Base-by-base conservation (phyloP, 2,888 invertebrate genomes). In the Drosophila kambysellisi region DNA sequence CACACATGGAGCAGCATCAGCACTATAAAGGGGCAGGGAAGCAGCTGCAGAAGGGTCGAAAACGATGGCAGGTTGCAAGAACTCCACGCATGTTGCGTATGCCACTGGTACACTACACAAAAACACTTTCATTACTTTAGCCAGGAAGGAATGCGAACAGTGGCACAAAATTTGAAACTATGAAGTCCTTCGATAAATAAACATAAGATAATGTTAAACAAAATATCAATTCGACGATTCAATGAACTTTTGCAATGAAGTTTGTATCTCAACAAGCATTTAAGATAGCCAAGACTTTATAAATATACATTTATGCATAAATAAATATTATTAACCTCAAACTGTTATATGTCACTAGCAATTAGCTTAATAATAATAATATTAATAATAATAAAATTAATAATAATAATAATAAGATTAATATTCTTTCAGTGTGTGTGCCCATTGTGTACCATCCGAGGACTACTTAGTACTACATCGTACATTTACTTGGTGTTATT, bases 31-130 rank as follows among this genome's bases (percentile, higher is more conserved):
- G 53, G 53, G 57, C 17, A 41, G 58, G n/a, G 58, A 54, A 53
- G 67, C 30, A 51, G 51, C n/a, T 69, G 70, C 57, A 41, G 35
- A 17, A 46, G 67, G 29, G 30, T 39, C 35, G 53, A 29, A 51
- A 56, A 25, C 29, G n/a, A 41, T 6, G 41, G 46, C 56, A 61
- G 63, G 20, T 54, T 57, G 48, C 37, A 48, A 68, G 70, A 68
- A 81, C 71, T 80, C 73, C 85, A 87, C 86, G 86, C 86, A 87
- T 91, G 90, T 89, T 88, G 90, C 90, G 88, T 88, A 80, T 80
- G 80, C 64, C 83, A 69, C 83, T 83, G 81, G 54, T 72, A 70
- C 65, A 76, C 80, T 79, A 85, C 71, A 91, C 72, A 89, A 87
- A 89, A 87, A 91, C 86, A 89, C 86, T 87, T 88, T 91, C 91